Conservation (phyloP, 2,113 vertebrate genomes). For the Neotoma lepida region DNA sequence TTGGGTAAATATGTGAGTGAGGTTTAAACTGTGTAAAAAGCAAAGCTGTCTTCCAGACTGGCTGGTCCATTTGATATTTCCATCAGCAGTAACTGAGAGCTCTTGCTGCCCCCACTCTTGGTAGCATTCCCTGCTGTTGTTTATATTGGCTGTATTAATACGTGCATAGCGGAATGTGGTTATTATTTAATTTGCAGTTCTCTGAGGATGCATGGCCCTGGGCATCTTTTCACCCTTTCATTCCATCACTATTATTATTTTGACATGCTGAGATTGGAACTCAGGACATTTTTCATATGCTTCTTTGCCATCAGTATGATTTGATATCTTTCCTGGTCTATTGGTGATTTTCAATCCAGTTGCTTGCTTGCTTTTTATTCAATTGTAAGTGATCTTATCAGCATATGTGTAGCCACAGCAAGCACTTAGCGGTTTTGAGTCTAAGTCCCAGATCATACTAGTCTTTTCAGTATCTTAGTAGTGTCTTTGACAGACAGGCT, state of each 20-base stretch:
- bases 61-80: not conserved
- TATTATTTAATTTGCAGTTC: not conserved
- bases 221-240: not conserved
- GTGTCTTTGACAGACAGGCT: not conserved
- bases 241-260: not conserved
- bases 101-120: too few relatives aligned
- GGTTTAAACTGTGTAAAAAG: not conserved
- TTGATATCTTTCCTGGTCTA: not conserved
- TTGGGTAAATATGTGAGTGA: not conserved
- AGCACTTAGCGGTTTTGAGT: not conserved
- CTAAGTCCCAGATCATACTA: not conserved
- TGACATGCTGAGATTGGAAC: not conserved
- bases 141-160: not conserved
- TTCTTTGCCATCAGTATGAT: not conserved
- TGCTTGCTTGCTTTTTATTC: not conserved
- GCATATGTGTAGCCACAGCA: not conserved
- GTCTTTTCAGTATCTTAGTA: not conserved
- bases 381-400: not conserved
- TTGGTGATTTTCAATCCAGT: not conserved
- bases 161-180: not conserved
- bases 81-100: accelerated
- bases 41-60: not conserved
- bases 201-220: not conserved
- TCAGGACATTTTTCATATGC: not conserved
- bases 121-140: not conserved